phyloP scores from a whole-genome alignment of 2,113 vertebrate genomes.

The Pandion haliaetus region DNA sequence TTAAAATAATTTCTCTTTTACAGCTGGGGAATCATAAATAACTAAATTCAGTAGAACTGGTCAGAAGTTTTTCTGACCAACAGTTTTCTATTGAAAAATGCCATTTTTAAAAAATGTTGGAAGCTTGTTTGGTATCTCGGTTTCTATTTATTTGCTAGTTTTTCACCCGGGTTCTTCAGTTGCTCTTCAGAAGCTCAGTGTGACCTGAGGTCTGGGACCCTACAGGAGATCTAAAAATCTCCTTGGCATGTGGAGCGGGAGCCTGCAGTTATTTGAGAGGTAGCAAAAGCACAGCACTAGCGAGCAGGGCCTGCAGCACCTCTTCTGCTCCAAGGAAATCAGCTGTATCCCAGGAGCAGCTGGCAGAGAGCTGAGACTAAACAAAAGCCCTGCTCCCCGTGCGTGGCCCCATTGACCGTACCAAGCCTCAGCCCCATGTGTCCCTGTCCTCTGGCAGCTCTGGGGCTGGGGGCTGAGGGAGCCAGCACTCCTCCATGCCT shows the following conservation, averaged over 20 bases:
- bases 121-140: not conserved
- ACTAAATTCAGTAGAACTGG: not conserved
- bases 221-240: not conserved
- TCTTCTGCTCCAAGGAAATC: not conserved
- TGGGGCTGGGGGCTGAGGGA: not conserved
- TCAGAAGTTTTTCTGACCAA: not conserved
- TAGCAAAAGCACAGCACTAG: not conserved
- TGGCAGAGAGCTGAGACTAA: not conserved
- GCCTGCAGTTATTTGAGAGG: not conserved
- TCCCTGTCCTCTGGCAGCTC: not conserved
- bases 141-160: not conserved
- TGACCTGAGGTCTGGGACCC: not conserved
- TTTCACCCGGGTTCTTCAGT: not conserved
- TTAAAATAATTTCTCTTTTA: not conserved
- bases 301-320: not conserved
- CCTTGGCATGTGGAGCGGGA: not conserved
- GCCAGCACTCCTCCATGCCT: not conserved
- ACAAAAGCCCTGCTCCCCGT: not conserved
- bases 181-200: not conserved
- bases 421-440: fast-evolving
- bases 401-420: fast-evolving
- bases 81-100: not conserved
- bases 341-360: not conserved
- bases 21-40: not conserved
- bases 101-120: not conserved